Evolutionary conservation across 2,797 vertebrate species (phyloP).

Genomic region (Pipistrellus pygmaeus): DNA sequence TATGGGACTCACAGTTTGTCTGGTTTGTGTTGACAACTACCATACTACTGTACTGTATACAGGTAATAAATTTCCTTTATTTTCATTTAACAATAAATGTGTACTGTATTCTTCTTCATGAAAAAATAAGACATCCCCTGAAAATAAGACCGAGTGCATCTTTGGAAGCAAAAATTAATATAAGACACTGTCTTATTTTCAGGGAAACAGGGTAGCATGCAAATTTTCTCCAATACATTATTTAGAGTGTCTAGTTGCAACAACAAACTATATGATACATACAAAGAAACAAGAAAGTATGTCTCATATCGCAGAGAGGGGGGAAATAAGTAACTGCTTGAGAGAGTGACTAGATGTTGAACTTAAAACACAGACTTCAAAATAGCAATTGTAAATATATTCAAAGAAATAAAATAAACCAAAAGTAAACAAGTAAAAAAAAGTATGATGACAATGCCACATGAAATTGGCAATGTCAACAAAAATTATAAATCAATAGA

Average conservation of each 20-base stretch:
- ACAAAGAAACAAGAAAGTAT: neutral
- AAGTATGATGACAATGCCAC: neutral
- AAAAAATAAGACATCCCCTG: too few species aligned
- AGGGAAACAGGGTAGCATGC: neutral
- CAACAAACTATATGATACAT: neutral
- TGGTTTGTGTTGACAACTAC: too few species aligned
- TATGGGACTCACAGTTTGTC: too few species aligned
- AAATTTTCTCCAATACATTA: neutral
- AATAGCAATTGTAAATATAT: neutral
- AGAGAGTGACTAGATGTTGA: neutral
- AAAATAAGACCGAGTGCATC: too few species aligned
- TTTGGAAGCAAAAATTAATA: too few species aligned
- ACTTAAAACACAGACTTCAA: neutral
- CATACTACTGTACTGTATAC: too few species aligned
- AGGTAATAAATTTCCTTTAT: too few species aligned
- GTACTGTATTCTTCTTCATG: too few species aligned
- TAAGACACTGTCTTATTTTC: too few species aligned
- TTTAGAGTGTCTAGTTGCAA: neutral
- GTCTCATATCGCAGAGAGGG: neutral
- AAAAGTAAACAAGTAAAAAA: neutral
- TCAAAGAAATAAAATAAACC: conserved; percentile 16
- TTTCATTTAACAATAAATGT: too few species aligned
- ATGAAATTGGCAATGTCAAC: neutral
- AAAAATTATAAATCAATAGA: neutral
- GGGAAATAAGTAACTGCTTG: neutral